Evolutionary conservation across 2,797 vertebrate genomes (phyloP).

Genomic region (Notolepis coatsorum): DNA sequence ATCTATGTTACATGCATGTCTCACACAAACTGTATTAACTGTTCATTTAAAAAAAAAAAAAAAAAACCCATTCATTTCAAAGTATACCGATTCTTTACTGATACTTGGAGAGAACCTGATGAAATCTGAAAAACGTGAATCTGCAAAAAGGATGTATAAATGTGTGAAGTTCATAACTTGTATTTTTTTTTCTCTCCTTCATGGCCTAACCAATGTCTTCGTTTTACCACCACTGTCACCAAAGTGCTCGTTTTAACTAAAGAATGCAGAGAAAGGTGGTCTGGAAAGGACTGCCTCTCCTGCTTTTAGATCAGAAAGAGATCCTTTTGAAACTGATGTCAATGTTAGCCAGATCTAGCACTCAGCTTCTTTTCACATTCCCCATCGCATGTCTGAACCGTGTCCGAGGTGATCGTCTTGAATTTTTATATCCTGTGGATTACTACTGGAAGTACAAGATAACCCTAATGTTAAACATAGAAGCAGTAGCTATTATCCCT

Average conservation of each 20-base stretch:
- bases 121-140: slow-evolving; percentile 80
- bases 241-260: slow-evolving; percentile 84
- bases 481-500: slow-evolving; percentile 67
- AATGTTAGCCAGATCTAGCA: slow-evolving; percentile 79
- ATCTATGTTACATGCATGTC: slow-evolving; percentile 28
- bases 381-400: slow-evolving; percentile 58
- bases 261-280: slow-evolving; percentile 64
- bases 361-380: slow-evolving; percentile 80
- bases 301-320: slow-evolving; percentile 54
- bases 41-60: too few species aligned
- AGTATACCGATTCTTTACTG: slow-evolving; percentile 39
- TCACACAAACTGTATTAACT: slow-evolving; percentile 2
- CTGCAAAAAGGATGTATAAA: slow-evolving; percentile 77
- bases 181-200: slow-evolving; percentile 54
- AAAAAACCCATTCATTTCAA: slow-evolving; percentile 33
- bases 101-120: slow-evolving; percentile 42
- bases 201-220: slow-evolving; percentile 70
- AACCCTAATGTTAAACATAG: slow-evolving; percentile 59
- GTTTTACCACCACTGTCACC: slow-evolving; percentile 82
- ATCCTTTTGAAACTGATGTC: slow-evolving; percentile 73
- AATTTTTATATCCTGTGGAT: slow-evolving; percentile 79
- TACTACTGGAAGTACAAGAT: slow-evolving; percentile 80
- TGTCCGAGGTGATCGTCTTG: slow-evolving; percentile 60
- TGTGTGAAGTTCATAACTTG: slow-evolving; percentile 44
- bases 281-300: slow-evolving; percentile 62